Evolutionary conservation across 2,888 invertebrate genomes (phyloP), one percentile per base, ranked within the genome.

Genomic region (Phortica okadai): DNA sequence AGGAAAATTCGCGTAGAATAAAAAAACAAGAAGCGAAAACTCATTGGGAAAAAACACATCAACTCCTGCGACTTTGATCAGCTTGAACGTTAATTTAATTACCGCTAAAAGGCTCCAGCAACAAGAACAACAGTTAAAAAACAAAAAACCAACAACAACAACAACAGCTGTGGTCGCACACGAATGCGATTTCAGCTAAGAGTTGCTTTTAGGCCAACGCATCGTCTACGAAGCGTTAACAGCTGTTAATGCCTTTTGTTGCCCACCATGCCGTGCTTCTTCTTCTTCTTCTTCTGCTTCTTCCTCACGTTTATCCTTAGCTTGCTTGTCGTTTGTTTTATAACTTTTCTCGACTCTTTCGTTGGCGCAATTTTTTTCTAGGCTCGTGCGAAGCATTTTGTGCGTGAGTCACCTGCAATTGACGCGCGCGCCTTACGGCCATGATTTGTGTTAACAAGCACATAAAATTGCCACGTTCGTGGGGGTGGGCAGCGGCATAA

Each of bases 361-460:
- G 62, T 25, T 25, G 11, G 25, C 21, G 66, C 11, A 41, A 42
- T 42, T 33, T 14, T 14, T 16, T 25, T 1, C 11, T 83, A 86
- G 85, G 83, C 66, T 69, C 64, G 72, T 79, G 80, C 74, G 77
- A 83, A 83, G 78, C 84, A 81, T 81, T 59, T 79, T 78, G 74
- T 79, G 73, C 81, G 74, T 85, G 85, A 85, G 62, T 85, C 85
- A 85, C 85, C 86, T 85, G 85, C 85, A 85, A 85, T 84, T 87
- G 85, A 85, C 87, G 83, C 79, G 59, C 33, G 67, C 21, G 74
- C 64, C 74, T 66, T 64, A 10, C 21, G 56, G 64, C n/a, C 33
- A 66, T 62, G 66, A 66, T 66, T 74, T 74, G 74, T 59, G 45
- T 74, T 74, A 62, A 64, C 74, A 50, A 64, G 33, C 50, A 58